A percentile compares a stretch with the other conserved stretches of the same genome.
Evolutionary conservation across 2,113 vertebrate genomes (phyloP).

Genomic region (Apistogramma diplotaenia): DNA sequence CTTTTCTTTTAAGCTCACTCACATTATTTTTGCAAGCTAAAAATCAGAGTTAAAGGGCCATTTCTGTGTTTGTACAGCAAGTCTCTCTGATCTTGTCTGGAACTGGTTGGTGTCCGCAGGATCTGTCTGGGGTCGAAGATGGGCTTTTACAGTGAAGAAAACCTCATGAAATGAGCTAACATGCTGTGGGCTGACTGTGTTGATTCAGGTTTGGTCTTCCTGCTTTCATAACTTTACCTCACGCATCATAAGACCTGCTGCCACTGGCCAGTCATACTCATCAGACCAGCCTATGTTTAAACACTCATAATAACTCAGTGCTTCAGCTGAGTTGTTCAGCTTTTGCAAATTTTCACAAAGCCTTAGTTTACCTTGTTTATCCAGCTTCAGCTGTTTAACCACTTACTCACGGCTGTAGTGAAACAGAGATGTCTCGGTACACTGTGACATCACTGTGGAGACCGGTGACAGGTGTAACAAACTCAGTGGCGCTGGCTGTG

Average conservation of each 20-base stretch:
- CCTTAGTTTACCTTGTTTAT: not conserved
- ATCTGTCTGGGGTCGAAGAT: not conserved
- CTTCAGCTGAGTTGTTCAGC: not conserved
- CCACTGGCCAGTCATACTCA: conserved; percentile 28
- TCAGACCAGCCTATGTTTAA: conserved; percentile 12
- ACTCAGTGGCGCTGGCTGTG: not conserved
- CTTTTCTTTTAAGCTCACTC: not conserved
- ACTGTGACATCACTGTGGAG: not conserved
- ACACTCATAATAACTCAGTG: conserved; percentile 6
- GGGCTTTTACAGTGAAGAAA: not conserved
- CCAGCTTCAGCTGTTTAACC: not conserved
- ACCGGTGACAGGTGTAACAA: not conserved
- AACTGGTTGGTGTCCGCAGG: not conserved
- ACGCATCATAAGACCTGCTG: conserved; percentile 58
- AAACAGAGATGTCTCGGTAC: not conserved
- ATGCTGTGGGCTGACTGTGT: conserved; percentile 36
- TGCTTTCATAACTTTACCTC: conserved; percentile 66
- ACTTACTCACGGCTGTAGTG: not conserved
- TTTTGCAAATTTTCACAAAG: not conserved
- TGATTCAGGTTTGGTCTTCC: conserved; percentile 58
- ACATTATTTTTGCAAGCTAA: not conserved
- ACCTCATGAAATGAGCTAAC: not conserved
- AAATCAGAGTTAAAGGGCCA: not conserved
- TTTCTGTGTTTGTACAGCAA: not conserved
- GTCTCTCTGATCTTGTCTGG: not conserved